These are phyloP conservation scores for Biston stratarius DNA, from an alignment of 2,888 invertebrate species.

Conservation along the genomic window DNA sequence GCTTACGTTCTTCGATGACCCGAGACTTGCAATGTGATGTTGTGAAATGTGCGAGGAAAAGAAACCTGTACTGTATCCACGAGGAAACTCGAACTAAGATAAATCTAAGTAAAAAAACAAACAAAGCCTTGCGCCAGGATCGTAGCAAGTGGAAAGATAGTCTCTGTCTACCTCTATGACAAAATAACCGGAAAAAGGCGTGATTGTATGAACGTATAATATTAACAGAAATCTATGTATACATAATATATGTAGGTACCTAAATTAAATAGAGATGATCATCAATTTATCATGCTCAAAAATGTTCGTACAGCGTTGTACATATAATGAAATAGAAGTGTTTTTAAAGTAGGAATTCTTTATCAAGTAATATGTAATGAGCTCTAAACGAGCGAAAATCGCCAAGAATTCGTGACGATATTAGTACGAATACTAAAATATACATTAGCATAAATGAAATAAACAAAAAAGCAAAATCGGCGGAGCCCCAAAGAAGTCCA, in stretches of 20 bases:
- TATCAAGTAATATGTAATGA: background rate
- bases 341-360: background rate
- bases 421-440: slow-evolving; percentile 12
- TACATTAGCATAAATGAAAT: slow-evolving; percentile 6
- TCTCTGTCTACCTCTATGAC: no score
- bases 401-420: background rate
- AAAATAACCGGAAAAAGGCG: no score
- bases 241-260: no score
- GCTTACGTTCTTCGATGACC: slow-evolving; percentile 49
- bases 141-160: no score
- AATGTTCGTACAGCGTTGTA: no score
- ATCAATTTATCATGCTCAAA: no score
- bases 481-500: slow-evolving; percentile 9
- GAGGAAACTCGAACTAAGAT: background rate
- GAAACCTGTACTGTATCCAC: slow-evolving; percentile 15
- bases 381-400: background rate
- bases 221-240: no score
- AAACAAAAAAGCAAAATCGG: slow-evolving; percentile 6
- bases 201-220: no score
- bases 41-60: slow-evolving; percentile 38
- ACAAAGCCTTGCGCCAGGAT: background rate
- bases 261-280: no score
- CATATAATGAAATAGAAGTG: no score
- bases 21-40: slow-evolving; percentile 45
- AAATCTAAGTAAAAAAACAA: background rate